Evolutionary conservation across 2,113 vertebrate species (phyloP), one percentile per base, ranked within the genome.

Genomic region (Pseudorhombus dupliciocellatus): DNA sequence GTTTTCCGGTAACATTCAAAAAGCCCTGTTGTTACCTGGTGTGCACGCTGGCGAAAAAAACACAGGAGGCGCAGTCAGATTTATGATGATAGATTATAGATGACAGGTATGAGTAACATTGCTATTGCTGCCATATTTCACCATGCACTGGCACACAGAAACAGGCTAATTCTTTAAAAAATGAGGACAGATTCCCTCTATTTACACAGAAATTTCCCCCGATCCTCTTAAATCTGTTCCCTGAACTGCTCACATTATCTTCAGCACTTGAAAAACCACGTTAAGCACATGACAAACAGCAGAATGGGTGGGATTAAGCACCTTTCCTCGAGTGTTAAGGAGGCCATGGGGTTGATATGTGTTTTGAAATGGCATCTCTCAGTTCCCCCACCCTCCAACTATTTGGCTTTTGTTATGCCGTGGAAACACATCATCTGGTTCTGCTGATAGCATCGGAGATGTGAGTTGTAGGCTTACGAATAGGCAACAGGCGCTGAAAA

Each of bases 381-480:
- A 64, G 15, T 46, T 30, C 22, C 66, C 62, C 14, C 4, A 8
- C 20, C 66, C 22, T 20, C 15, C 14, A 80, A 71, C 58, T 73
- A 53, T 69, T 83, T 73, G 51, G 25, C 73, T 72, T 82, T 66
- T n/a, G 48, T 73, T 54, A 68, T 51, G 26, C 70, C 26, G 34
- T 50, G 44, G 48, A 69, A 81, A 60, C 63, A 56, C 59, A 59
- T 73, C n/a, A 62, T 76, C 79, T 59, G 21, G 55, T 77, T 70
- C 22, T 70, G 57, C 70, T 85, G 77, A 87, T 83, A 80, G 56
- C 59, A 66, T 58, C 63, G 28, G 53, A 82, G 77, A 84, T 80
- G 66, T 67, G 78, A 80, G 40, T 16, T 83, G 31, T 57, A 55
- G 74, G 77, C 66, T 80, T 77, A 76, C 82, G 70, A 89, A 85